A percentile compares a stretch with the other conserved stretches of the same genome.
phyloP scores from a whole-genome alignment of 2,797 vertebrate species.

The Enteromius radiatus region DNA sequence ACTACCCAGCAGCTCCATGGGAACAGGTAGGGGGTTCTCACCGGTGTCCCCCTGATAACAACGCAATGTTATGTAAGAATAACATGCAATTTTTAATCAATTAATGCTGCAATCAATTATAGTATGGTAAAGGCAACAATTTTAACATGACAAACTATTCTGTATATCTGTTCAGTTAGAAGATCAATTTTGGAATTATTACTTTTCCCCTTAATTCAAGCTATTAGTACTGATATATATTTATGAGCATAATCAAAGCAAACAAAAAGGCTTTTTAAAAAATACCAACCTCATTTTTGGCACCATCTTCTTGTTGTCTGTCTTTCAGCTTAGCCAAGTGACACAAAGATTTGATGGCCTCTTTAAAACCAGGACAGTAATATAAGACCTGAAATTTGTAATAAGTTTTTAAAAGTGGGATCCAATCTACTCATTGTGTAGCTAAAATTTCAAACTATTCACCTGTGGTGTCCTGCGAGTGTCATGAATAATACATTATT shows the following conservation, averaged over 20 bases:
- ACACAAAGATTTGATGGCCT: constrained; percentile 88
- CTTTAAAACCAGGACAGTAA: constrained; percentile 95
- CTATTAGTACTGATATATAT: background rate
- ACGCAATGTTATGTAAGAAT: background rate
- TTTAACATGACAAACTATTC: constrained; percentile 6
- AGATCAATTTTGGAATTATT: background rate
- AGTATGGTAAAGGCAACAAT: background rate
- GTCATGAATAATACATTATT: background rate
- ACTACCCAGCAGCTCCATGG: constrained; percentile 88
- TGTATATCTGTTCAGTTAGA: background rate
- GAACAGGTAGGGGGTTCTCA: constrained; percentile 80
- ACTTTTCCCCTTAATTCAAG: background rate
- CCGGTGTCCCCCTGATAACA: constrained; percentile 68
- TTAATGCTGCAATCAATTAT: background rate
- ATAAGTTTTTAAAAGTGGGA: background rate
- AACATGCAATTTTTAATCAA: background rate
- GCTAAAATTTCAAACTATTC: background rate
- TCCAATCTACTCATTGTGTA: background rate
- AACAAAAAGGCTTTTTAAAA: background rate
- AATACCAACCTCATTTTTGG: constrained; percentile 66
- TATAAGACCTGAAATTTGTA: constrained; percentile 85
- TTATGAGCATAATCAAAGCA: background rate
- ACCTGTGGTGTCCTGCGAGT: background rate
- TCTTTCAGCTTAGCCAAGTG: constrained; percentile 84
- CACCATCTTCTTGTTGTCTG: constrained; percentile 77